Evolutionary conservation across 2,888 invertebrate species (phyloP).

Genomic region (Apomyelois bistriatella): DNA sequence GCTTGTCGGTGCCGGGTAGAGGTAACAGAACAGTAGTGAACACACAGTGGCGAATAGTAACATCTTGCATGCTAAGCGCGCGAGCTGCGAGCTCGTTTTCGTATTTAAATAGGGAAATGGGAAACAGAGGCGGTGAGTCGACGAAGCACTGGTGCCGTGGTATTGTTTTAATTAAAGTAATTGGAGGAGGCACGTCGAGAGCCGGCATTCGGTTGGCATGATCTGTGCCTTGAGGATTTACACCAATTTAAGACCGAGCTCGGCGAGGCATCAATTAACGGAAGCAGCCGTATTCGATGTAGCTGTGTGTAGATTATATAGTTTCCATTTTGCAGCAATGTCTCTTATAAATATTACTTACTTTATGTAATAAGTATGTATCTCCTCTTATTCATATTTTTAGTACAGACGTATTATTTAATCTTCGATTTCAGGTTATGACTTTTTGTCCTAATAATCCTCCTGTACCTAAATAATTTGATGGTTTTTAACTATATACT

Average conservation of each 20-base stretch:
- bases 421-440: too few relatives aligned
- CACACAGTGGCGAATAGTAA: constrained; percentile 57
- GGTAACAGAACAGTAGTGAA: constrained; percentile 20
- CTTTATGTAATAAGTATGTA: too few relatives aligned
- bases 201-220: constrained; percentile 69
- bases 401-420: too few relatives aligned
- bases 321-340: constrained; percentile 1
- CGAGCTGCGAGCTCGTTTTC: constrained; percentile 72
- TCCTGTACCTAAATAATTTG: too few relatives aligned
- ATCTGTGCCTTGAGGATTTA: constrained; percentile 79
- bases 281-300: constrained; percentile 49
- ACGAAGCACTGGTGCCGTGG: constrained; percentile 72
- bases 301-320: constrained; percentile 18
- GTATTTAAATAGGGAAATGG: constrained; percentile 79
- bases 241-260: constrained; percentile 73
- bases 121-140: constrained; percentile 76
- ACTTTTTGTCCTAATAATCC: too few relatives aligned
- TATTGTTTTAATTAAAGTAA: constrained; percentile 81
- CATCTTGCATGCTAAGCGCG: constrained; percentile 72
- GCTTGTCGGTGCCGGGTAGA: constrained; percentile 29
- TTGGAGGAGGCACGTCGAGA: constrained; percentile 77
- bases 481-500: too few relatives aligned
- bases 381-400: too few relatives aligned
- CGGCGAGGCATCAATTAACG: constrained; percentile 70
- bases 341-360: not conserved